These are phyloP conservation scores for Kryphioiulus occultus DNA, from an alignment of 2,888 invertebrate genomes.

Conservation along the genomic window DNA sequence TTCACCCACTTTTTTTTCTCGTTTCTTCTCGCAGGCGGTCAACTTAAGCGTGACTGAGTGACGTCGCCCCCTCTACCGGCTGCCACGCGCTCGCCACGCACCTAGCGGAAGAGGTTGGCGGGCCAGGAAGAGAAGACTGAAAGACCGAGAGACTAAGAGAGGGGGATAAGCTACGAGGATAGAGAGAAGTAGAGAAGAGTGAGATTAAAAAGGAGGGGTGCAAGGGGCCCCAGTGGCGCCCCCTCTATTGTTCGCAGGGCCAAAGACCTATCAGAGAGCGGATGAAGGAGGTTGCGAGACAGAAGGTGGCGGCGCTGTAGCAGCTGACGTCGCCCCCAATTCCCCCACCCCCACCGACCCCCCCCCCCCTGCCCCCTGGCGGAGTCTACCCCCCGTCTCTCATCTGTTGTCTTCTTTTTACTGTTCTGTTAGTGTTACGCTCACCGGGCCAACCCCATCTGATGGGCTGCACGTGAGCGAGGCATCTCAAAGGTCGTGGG, in stretches of 20 bases:
- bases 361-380: not conserved
- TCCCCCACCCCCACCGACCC: not conserved
- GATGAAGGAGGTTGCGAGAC: not conserved
- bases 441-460: no score
- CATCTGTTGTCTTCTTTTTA: no score
- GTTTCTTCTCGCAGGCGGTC: not conserved
- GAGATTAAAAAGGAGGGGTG: no score
- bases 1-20: not conserved
- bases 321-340: not conserved
- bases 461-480: no score
- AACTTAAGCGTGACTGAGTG: not conserved
- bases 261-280: not conserved
- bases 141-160: not conserved
- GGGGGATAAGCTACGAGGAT: no score
- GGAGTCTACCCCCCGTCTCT: no score
- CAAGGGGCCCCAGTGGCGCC: not conserved
- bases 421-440: no score
- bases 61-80: not conserved
- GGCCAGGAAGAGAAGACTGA: not conserved
- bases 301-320: not conserved
- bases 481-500: no score
- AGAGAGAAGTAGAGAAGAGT: no score
- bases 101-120: not conserved
- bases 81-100: not conserved
- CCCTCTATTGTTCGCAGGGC: not conserved